Base-by-base conservation (phyloP, 2,113 vertebrate species). In the Irena cyanogastra region DNA sequence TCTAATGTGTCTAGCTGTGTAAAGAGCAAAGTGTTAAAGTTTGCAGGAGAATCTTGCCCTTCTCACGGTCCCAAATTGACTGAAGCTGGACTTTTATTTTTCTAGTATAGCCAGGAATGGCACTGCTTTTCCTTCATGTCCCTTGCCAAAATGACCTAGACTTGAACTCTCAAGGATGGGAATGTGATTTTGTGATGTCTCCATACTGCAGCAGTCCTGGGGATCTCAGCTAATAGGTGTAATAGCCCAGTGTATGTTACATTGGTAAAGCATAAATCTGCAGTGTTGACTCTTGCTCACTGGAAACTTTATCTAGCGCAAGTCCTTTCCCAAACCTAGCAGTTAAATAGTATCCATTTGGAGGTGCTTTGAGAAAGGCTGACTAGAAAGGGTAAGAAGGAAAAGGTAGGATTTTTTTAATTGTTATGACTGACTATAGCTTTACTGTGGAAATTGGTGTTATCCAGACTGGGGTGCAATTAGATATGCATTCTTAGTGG, bases 41-140 rank as follows among this genome's bases (percentile, higher is more conserved):
- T 22, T 49, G 12, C 21, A 10, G 1, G 4, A 27, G 27, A 64
- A 17, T 57, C n/a, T 85, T 71, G 18, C 8, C 2, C 2, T 82
- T 71, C n/a, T 76, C 3, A 1, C 45, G 10, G 41, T 16, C 82
- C 6, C 8, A 71, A 26, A 3, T 4, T 2, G 2, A 19, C 16
- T 31, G 41, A 69, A 69, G 37, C 13, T 45, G 71, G 50, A 22
- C 22, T 71, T 80, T 6, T 30, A 0, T 42, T 89, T 52, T 80
- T 84, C 27, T 10, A 70, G 63, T 3, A 11, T 9, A 72, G 26
- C 30, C 7, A 9, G 22, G 33, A 93, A 9, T 9, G 49, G 11
- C 11, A 5, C 37, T 80, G 24, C 19, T 89, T 86, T 74, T 80
- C 30, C 47, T 77, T 86, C 12, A 0, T 28, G 26, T 27, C 18